Base-by-base conservation (phyloP, 2,113 vertebrate genomes). In the Xyliphius kryptos region DNA sequence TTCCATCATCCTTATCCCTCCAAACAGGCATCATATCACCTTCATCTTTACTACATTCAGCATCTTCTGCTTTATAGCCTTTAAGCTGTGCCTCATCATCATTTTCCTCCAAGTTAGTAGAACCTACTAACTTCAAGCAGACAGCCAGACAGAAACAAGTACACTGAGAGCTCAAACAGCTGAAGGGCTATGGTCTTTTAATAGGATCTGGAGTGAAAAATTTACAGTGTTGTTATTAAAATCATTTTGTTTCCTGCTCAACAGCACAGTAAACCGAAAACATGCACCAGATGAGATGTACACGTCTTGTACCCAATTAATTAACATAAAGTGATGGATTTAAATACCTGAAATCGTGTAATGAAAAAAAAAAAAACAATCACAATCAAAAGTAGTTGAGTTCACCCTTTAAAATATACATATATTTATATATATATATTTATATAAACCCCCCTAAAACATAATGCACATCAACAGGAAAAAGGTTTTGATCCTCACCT, bases 201-300 rank as follows among this genome's bases (percentile, higher is more conserved):
- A 87, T 87, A 81, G 80, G 72, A 82, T 83, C 81, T 86, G 79
- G 73, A 87, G 83, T 87, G 80, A 80, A 85, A 78, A 86, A 86
- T 84, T 76, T 83, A 89, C 85, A 89, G 70, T 81, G 77, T 74
- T 56, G 72, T 83, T 85, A 83, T 83, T 88, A 85, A 88, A 88
- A 84, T 85, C 77, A 84, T 80, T 57, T 32, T 79, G 73, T 65
- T 69, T 62, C 64, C 67, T 80, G 77, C 71, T 65, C 61, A 79
- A 74, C 78, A 80, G 76, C 76, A 81, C 80, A 80, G 79, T 65
- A 82, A 86, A 86, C 74, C 70, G 81, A 83, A 73, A 74, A 85
- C 87, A 87, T 89, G 86, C 63, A 38, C 62, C 73, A 48, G 49
- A 80, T 83, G 74, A 80, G 74, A 79, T 78, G 69, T 75, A 74